Percentiles rank a stretch among this genome's conserved stretches.
Conservation (phyloP, 1,140 invertebrate species). For the Temnothorax curvispinosus region DNA sequence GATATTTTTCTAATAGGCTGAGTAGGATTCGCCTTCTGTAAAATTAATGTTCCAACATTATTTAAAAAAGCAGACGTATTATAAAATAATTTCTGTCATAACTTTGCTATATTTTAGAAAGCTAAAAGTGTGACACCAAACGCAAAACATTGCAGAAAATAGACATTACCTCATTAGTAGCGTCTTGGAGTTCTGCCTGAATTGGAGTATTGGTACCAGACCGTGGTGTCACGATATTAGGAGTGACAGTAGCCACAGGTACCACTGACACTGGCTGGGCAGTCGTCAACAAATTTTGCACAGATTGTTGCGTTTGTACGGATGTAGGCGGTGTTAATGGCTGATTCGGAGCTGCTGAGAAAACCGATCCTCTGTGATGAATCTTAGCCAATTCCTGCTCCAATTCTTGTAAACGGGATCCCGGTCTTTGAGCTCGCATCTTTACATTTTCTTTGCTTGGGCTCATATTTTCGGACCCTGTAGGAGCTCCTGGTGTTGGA, state of each 20-base stretch:
- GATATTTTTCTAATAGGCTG: conserved; percentile 85
- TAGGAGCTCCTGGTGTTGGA: conserved; percentile 75
- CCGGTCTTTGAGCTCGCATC: conserved; percentile 77
- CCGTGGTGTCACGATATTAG: conserved; percentile 74
- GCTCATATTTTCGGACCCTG: conserved; percentile 80
- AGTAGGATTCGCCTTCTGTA: conserved; percentile 67
- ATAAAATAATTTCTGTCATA: background rate
- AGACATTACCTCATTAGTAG: conserved; percentile 74
- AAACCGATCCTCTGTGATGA: conserved; percentile 78
- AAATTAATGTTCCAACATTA: conserved; percentile 47
- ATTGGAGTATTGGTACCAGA: conserved; percentile 77
- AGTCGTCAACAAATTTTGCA: conserved; percentile 76
- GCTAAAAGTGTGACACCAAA: background rate
- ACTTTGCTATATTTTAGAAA: background rate
- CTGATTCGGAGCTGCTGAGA: conserved; percentile 78
- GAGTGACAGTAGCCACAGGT: conserved; percentile 77
- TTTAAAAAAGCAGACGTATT: background rate
- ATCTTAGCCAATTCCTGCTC: conserved; percentile 84
- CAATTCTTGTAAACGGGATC: conserved; percentile 82
- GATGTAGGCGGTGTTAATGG: conserved; percentile 75
- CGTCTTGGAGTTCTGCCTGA: conserved; percentile 78
- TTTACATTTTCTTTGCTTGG: conserved; percentile 83
- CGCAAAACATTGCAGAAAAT: conserved; percentile 24
- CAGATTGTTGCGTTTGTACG: conserved; percentile 66
- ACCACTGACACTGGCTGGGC: conserved; percentile 74